Evolutionary conservation across 2,888 invertebrate genomes (phyloP).

Genomic region (Unio pictorum): DNA sequence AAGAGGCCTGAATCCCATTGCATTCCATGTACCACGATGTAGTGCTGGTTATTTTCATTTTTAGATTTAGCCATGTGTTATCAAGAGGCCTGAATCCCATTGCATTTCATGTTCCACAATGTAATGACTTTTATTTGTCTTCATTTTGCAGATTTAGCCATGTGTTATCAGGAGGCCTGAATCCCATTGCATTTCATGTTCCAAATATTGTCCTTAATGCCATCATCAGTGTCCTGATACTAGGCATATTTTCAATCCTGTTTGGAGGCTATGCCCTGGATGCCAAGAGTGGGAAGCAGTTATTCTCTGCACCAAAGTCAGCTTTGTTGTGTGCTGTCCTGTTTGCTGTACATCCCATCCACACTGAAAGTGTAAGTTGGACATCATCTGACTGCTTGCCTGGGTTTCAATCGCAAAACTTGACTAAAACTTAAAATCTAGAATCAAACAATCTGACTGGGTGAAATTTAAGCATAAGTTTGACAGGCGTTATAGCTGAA

Average conservation of each 20-base stretch:
- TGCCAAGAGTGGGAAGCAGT: conserved; percentile 17
- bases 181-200: conserved; percentile 79
- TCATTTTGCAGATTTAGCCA: conserved; percentile 73
- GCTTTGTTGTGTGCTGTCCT: conserved; percentile 81
- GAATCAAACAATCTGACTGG: too few species aligned
- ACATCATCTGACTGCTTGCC: neutral
- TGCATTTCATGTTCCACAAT: conserved; percentile 79
- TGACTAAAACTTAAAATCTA: too few species aligned
- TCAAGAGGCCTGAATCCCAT: conserved; percentile 75
- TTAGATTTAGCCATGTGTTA: conserved; percentile 75
- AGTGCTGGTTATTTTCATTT: conserved; percentile 16
- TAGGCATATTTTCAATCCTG: conserved; percentile 73
- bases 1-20: conserved; percentile 73
- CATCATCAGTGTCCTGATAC: conserved; percentile 74
- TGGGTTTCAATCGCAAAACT: neutral
- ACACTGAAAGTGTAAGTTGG: conserved; percentile 85
- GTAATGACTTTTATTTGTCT: conserved; percentile 7
- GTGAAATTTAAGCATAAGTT: too few species aligned
- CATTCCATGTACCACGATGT: conserved; percentile 79
- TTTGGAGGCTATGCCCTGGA: conserved; percentile 40
- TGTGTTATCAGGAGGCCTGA: conserved; percentile 76
- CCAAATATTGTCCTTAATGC: conserved; percentile 84
- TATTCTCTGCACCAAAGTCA: conserved; percentile 47
- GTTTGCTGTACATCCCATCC: conserved; percentile 93
- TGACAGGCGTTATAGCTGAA: too few species aligned